Evolutionary conservation across 2,888 invertebrate genomes (phyloP).

Genomic region (Baronia brevicornis): DNA sequence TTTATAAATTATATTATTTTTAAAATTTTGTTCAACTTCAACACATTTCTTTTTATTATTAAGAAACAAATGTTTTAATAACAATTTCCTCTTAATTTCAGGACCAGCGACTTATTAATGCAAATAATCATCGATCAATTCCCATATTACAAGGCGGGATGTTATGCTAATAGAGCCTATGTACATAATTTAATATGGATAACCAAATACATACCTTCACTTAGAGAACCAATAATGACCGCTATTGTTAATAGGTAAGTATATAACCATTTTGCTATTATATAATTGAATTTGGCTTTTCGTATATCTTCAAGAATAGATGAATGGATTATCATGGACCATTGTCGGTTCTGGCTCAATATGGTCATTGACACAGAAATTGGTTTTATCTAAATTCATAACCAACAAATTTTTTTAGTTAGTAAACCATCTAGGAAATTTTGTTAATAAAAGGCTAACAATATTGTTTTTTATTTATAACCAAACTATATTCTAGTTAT

Average conservation of each 20-base stretch:
- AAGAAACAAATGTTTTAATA: neutral
- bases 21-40: neutral
- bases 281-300: neutral
- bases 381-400: no score
- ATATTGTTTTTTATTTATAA: no score
- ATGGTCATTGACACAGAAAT: no score
- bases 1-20: no score
- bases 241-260: constrained; percentile 85
- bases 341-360: no score
- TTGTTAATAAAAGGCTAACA: no score
- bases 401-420: no score
- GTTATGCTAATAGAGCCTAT: constrained; percentile 83
- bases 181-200: constrained; percentile 86
- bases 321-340: no score
- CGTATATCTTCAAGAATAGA: no score
- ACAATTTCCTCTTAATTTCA: constrained; percentile 39
- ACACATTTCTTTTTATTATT: neutral
- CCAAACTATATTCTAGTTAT: no score
- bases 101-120: constrained; percentile 82
- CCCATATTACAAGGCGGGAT: constrained; percentile 84
- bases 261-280: neutral
- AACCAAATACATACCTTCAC: constrained; percentile 82
- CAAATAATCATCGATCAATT: constrained; percentile 79
- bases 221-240: constrained; percentile 81
- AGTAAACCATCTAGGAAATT: no score